Evolutionary conservation across 2,113 vertebrate genomes (phyloP).

Genomic region (Ptychochromis oligacanthus): DNA sequence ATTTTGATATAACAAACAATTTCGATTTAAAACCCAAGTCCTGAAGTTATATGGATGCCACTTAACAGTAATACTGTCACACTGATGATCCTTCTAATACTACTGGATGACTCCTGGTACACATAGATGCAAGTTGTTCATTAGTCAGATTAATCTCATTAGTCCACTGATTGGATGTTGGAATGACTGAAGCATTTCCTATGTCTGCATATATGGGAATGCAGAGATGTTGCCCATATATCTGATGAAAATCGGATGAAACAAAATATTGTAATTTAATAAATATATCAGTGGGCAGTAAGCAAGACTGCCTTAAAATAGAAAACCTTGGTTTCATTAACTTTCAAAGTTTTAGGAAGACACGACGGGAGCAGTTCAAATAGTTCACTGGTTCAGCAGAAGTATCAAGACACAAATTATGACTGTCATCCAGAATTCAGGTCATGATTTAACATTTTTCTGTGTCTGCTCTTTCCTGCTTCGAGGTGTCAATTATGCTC

Average conservation of each 20-base stretch:
- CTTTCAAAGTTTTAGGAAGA: background rate
- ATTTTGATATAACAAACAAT: background rate
- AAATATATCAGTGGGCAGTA: background rate
- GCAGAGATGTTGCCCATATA: background rate
- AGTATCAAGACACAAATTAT: background rate
- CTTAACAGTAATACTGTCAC: background rate
- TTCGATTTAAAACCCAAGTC: background rate
- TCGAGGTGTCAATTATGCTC: background rate
- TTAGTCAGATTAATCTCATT: background rate
- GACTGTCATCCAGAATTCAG: background rate
- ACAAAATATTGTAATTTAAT: background rate
- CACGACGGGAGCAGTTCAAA: background rate
- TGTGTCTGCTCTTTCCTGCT: background rate
- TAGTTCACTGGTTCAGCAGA: background rate
- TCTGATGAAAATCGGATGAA: background rate
- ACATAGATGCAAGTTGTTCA: background rate
- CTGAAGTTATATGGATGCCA: background rate
- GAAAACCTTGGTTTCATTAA: background rate
- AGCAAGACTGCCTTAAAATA: background rate
- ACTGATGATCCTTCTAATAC: background rate
- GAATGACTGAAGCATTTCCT: background rate
- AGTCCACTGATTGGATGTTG: background rate
- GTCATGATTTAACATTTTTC: background rate
- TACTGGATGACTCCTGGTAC: background rate
- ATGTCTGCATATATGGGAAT: background rate